Evolutionary conservation across 2,797 vertebrate genomes (phyloP).

Genomic region (Pteropus rufus): DNA sequence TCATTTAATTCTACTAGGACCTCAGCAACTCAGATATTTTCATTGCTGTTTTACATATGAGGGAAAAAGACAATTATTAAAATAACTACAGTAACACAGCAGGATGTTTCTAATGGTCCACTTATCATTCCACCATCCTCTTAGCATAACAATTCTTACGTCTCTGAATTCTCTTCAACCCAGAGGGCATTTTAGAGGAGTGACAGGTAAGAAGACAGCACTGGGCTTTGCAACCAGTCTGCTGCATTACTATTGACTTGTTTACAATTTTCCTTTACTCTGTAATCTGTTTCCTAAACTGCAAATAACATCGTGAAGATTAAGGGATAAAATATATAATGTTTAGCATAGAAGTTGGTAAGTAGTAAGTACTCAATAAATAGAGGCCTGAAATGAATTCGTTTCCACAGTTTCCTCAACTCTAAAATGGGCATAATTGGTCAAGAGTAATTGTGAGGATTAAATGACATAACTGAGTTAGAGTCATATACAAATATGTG

Average conservation of each 20-base stretch:
- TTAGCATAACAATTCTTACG: slow-evolving; percentile 11
- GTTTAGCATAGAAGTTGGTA: not conserved
- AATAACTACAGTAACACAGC: not conserved
- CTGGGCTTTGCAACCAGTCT: not conserved
- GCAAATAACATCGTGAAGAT: not conserved
- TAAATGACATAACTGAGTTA: not conserved
- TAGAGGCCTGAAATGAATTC: not conserved
- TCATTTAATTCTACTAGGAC: not conserved
- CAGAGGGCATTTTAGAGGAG: not conserved
- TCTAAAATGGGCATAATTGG: not conserved
- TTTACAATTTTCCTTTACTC: not conserved
- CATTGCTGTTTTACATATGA: not conserved
- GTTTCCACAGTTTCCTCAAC: not conserved
- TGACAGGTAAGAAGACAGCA: not conserved
- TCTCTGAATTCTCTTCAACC: not conserved
- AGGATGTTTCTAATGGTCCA: not conserved
- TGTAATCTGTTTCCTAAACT: not conserved
- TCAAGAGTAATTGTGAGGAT: not conserved
- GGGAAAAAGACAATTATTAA: not conserved
- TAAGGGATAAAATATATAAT: not conserved
- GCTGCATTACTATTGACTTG: not conserved
- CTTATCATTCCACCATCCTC: not conserved
- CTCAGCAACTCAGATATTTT: not conserved
- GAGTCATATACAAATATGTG: not conserved
- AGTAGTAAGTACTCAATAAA: not conserved